Percentiles rank a stretch among this genome's conserved stretches.
Evolutionary conservation across 2,113 vertebrate species (phyloP).

Genomic region (Calonectris borealis): DNA sequence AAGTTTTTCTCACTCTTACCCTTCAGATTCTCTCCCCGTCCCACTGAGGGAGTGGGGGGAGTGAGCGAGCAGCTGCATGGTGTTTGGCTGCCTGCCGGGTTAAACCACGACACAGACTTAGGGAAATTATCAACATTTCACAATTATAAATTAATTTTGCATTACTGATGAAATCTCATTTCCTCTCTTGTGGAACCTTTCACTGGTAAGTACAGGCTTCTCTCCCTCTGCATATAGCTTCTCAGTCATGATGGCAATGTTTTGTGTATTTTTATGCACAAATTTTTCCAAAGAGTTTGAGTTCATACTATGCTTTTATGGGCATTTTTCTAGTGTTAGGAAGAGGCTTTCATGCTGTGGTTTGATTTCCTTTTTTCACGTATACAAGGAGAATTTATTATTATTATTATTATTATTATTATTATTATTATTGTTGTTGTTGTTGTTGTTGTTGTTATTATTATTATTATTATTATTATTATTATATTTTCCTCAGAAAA

Average conservation of each 20-base stretch:
- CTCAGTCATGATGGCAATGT: neutral
- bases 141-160: neutral
- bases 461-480: neutral
- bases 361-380: neutral
- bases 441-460: neutral
- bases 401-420: neutral
- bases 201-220: neutral
- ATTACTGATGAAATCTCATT: neutral
- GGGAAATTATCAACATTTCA: neutral
- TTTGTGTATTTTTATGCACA: neutral
- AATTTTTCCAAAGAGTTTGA: neutral
- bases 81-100: no score
- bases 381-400: neutral
- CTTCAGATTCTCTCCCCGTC: no score
- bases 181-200: neutral
- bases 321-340: neutral
- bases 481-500: neutral
- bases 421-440: neutral
- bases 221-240: neutral
- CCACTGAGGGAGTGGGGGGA: no score
- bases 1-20: no score
- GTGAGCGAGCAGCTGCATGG: no score
- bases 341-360: neutral
- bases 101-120: neutral
- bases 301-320: neutral